A percentile compares a stretch with the other conserved stretches of the same genome.
Evolutionary conservation across 2,888 invertebrate genomes (phyloP).

Genomic region (Coecobrya sp.): DNA sequence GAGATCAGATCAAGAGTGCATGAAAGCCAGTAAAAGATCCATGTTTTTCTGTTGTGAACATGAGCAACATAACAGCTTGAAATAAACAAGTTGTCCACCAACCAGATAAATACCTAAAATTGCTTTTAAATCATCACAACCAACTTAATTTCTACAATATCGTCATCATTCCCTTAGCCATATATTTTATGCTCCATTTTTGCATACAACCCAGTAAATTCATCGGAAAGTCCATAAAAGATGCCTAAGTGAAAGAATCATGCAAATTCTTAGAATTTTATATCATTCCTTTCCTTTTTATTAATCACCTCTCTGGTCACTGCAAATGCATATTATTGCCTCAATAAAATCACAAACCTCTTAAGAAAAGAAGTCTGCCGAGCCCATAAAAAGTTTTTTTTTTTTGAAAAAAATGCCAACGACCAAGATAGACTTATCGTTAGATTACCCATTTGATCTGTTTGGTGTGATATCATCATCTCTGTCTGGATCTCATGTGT

Average conservation of each 20-base stretch:
- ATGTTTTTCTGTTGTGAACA: not conserved
- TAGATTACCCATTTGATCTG: too few relatives aligned
- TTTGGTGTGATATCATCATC: not conserved
- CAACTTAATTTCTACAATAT: not conserved
- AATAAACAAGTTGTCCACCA: constrained; percentile 49
- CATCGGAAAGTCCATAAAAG: not conserved
- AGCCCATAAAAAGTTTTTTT: too few relatives aligned
- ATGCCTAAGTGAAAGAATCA: not conserved
- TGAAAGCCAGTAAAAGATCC: not conserved
- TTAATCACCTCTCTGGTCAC: not conserved
- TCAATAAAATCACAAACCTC: not conserved
- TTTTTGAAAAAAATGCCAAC: not conserved
- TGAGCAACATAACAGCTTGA: constrained; percentile 31
- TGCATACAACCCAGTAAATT: not conserved
- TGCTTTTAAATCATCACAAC: constrained; percentile 22
- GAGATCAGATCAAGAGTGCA: constrained; percentile 1
- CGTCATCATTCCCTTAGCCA: not conserved
- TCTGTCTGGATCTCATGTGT: constrained; percentile 27
- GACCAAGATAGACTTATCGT: too few relatives aligned
- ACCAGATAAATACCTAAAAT: not conserved
- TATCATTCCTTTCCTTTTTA: not conserved
- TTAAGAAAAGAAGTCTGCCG: not conserved
- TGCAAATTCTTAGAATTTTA: not conserved
- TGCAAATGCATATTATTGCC: not conserved
- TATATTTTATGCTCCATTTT: not conserved